These are phyloP conservation scores for Cetonia aurata DNA, from an alignment of 2,888 invertebrate species.

Conservation along the genomic window DNA sequence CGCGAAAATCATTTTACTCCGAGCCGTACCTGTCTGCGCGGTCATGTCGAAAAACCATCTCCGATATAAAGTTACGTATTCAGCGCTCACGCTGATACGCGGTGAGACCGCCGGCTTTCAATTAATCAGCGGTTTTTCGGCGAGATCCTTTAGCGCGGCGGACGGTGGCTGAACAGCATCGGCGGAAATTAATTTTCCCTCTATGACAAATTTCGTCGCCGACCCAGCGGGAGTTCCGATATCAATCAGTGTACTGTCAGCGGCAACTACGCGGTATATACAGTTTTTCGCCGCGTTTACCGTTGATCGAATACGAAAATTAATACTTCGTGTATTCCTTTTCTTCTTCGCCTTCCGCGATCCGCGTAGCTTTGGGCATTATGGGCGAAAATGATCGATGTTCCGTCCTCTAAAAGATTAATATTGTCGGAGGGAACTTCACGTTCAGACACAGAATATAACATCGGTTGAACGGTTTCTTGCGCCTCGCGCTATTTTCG, in stretches of 20 bases:
- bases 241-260: constrained; percentile 42
- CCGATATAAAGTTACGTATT: constrained; percentile 35
- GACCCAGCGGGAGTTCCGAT: constrained; percentile 37
- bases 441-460: not conserved
- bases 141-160: constrained; percentile 25
- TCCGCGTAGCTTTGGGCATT: constrained; percentile 10
- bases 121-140: constrained; percentile 40
- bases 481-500: too few species aligned
- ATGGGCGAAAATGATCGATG: constrained; percentile 28
- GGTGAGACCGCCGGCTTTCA: constrained; percentile 23
- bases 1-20: not conserved
- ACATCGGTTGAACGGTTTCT: too few species aligned
- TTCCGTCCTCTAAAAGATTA: constrained; percentile 23
- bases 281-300: constrained; percentile 28
- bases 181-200: constrained; percentile 37
- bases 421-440: constrained; percentile 24
- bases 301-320: constrained; percentile 37
- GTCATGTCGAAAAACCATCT: constrained; percentile 20
- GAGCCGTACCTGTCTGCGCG: constrained; percentile 15
- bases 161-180: constrained; percentile 26
- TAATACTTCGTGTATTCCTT: constrained; percentile 33
- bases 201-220: constrained; percentile 22
- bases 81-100: constrained; percentile 18
- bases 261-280: constrained; percentile 36
- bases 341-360: not conserved